Evolutionary conservation across 2,113 vertebrate genomes (phyloP).

Genomic region (Sylvietta virens): DNA sequence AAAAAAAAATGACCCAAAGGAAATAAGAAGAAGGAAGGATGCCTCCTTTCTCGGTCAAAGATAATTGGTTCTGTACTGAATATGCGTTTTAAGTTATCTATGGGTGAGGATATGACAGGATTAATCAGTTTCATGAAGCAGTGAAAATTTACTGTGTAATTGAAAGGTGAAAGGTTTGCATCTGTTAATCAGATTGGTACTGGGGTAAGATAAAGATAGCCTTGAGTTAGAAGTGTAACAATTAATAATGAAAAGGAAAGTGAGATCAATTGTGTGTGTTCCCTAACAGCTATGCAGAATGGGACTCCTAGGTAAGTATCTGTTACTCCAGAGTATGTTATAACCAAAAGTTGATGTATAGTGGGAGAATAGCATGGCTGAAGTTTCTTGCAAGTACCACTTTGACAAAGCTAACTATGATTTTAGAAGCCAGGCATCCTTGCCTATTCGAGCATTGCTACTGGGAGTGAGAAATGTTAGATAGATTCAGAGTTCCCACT

Average conservation of each 20-base stretch:
- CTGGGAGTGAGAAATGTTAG: background rate
- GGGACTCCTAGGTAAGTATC: background rate
- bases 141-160: constrained; percentile 3
- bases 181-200: background rate
- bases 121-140: constrained; percentile 33
- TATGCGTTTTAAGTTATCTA: background rate
- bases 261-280: background rate
- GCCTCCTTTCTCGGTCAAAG: background rate
- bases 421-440: background rate
- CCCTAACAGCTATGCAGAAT: background rate
- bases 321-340: background rate
- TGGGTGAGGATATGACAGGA: background rate
- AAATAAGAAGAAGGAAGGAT: background rate
- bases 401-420: background rate
- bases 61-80: background rate
- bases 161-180: constrained; percentile 27
- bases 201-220: background rate
- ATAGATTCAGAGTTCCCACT: background rate
- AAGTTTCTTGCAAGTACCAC: background rate
- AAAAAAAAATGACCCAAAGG: background rate
- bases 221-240: background rate
- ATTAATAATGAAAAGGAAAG: background rate
- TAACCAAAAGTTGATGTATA: background rate
- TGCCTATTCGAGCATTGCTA: background rate
- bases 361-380: background rate